A percentile compares a stretch with the other conserved stretches of the same genome.
Evolutionary conservation across 1,140 invertebrate species (phyloP).

Genomic region (Drosophila varians): DNA sequence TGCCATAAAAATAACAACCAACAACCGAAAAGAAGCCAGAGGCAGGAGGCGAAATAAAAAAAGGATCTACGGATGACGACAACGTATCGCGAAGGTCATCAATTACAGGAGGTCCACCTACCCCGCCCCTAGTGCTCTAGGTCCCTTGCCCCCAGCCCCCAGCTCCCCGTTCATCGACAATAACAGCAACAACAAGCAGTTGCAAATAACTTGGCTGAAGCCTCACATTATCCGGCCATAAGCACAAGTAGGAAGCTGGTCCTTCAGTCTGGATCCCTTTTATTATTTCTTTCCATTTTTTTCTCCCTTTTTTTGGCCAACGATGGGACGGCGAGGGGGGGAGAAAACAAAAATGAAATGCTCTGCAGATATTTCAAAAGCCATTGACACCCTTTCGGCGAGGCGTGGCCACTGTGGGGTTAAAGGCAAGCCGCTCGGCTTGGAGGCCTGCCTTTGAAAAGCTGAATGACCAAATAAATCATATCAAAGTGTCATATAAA

Average conservation of each 20-base stretch:
- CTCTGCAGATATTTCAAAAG: constrained; percentile 82
- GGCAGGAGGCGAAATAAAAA: constrained; percentile 30
- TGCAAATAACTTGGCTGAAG: constrained; percentile 79
- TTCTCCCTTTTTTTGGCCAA: constrained; percentile 9
- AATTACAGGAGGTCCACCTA: constrained; percentile 68
- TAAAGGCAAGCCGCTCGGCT: constrained; percentile 21
- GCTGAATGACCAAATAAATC: constrained; percentile 83
- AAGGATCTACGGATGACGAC: constrained; percentile 59
- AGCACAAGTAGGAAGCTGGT: constrained; percentile 74
- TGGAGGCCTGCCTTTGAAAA: constrained; percentile 79
- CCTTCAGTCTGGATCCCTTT: constrained; percentile 49
- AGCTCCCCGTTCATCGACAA: constrained; percentile 14
- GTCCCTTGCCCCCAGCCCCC: constrained; percentile 35
- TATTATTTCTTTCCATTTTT: constrained; percentile 31
- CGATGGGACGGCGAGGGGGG: not conserved
- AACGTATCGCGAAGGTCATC: constrained; percentile 78
- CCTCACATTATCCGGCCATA: constrained; percentile 76
- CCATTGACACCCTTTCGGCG: constrained; percentile 80
- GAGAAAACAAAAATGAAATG: constrained; percentile 72
- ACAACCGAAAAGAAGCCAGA: constrained; percentile 24
- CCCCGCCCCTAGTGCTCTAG: no score
- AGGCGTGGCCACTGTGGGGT: constrained; percentile 40
- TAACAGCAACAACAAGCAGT: constrained; percentile 51
- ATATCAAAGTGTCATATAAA: constrained; percentile 83
- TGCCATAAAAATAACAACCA: constrained; percentile 69